phyloP scores from a whole-genome alignment of 2,113 vertebrate species.

The Peromyscus maniculatus region DNA sequence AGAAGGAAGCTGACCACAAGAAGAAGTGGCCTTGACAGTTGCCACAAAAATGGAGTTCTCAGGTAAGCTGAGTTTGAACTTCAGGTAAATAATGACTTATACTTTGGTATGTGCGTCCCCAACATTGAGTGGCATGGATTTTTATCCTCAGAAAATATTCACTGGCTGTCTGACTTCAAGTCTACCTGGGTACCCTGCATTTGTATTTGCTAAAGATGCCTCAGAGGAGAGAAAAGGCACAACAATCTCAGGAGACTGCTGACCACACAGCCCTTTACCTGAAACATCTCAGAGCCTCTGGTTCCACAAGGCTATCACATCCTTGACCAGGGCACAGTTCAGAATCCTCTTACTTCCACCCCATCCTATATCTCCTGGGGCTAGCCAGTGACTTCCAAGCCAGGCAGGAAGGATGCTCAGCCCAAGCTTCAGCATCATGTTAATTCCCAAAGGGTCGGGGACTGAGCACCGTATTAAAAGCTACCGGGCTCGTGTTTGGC shows the following conservation, averaged over 20 bases:
- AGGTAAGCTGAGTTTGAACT: conserved; percentile 27
- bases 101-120: neutral
- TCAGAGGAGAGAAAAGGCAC: neutral
- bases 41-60: neutral
- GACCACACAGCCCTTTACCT: neutral
- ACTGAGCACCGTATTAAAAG: neutral
- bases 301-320: neutral
- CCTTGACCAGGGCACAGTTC: neutral
- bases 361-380: neutral
- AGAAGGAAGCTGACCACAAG: neutral
- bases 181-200: neutral
- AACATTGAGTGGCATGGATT: neutral
- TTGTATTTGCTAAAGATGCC: neutral
- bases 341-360: neutral
- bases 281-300: neutral
- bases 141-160: neutral
- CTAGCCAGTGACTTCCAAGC: neutral
- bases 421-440: neutral
- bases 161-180: neutral
- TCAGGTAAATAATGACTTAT: neutral
- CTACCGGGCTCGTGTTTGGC: neutral
- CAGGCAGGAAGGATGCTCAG: neutral
- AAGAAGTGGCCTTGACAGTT: neutral
- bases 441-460: neutral
- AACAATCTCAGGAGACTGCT: neutral